Base-by-base conservation (phyloP, 2,888 invertebrate genomes). In the Himalopsyche japonica region DNA sequence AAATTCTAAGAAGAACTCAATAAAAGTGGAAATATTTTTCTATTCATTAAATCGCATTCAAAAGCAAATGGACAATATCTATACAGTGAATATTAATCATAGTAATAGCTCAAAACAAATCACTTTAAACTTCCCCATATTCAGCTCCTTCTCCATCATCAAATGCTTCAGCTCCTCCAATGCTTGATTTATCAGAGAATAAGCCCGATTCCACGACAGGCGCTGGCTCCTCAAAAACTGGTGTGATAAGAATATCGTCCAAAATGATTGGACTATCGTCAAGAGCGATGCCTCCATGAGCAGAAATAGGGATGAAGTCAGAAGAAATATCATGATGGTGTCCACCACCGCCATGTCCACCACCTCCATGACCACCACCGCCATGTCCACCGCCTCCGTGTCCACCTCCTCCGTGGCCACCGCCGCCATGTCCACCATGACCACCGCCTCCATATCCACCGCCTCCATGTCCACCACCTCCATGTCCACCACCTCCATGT, bases 351-450 rank as follows among this genome's bases (percentile, higher is more conserved):
- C 77, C 48, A 47, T 82, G 82, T 27, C 82, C 82, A 32, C 82
- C 82, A 76, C 85, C 85, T 6, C 82, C 82, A 27, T 27, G n/a
- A n/a, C 57, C 20, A n/a, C 82, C 78, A 15, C 49, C 48, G 1
- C 85, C 85, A 20, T 77, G 34, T n/a, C 83, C 83, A 0, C n/a
- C n/a, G n/a, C 77, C 43, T 0, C 84, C 84, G 5, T 49, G 37
- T 30, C 81, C 81, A 10, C 77, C 47, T 8, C 79, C 70, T 18
- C 78, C 57, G 12, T 76, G 80, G 10, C 49, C 57, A 15, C 82
- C 80, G 49, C 82, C 82, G 12, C 82, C 80, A 30, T 79, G 57
- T 47, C n/a, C n/a, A n/a, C n/a, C n/a, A n/a, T n/a, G n/a, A n/a
- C 76, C 76, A 30, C 83, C 81, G 10, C 78, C 57, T 64, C 80